A percentile compares a stretch with the other conserved stretches of the same genome.
Evolutionary conservation across 2,113 vertebrate genomes (phyloP).

Genomic region (Boulengeromyrus knoepffleri): DNA sequence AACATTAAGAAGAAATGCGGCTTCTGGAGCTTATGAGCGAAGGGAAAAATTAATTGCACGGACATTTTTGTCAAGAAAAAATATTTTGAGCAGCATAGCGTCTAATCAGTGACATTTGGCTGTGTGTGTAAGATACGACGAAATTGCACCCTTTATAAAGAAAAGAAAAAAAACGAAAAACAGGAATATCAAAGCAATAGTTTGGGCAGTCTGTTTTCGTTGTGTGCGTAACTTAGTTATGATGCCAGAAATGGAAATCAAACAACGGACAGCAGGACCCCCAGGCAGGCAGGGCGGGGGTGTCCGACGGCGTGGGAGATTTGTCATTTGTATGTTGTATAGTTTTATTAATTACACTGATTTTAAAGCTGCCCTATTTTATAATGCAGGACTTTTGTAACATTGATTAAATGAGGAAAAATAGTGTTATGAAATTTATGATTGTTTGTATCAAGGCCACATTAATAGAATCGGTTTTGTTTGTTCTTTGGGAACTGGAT

Average conservation of each 20-base stretch:
- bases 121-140: slow-evolving; percentile 75
- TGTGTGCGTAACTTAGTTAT: slow-evolving; percentile 78
- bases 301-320: slow-evolving; percentile 75
- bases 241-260: slow-evolving; percentile 59
- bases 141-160: slow-evolving; percentile 90
- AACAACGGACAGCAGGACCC: slow-evolving; percentile 22
- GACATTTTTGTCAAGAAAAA: slow-evolving; percentile 83
- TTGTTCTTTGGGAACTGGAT: slow-evolving; percentile 79
- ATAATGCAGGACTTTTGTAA: slow-evolving; percentile 99
- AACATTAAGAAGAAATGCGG: slow-evolving; percentile 58
- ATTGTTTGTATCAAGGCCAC: slow-evolving; percentile 92
- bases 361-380: slow-evolving; percentile 99
- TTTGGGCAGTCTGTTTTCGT: slow-evolving; percentile 87
- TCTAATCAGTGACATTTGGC: slow-evolving; percentile 84
- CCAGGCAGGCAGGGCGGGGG: slow-evolving; percentile 24
- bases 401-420: slow-evolving; percentile 95
- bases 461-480: slow-evolving; percentile 84
- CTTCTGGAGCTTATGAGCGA: slow-evolving; percentile 92
- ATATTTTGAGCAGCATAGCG: slow-evolving; percentile 77
- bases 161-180: slow-evolving; percentile 58
- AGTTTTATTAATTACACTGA: slow-evolving; percentile 99
- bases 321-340: slow-evolving; percentile 97
- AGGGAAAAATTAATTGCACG: slow-evolving; percentile 82
- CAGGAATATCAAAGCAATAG: slow-evolving; percentile 93
- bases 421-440: slow-evolving; percentile 96